phyloP scores from a whole-genome alignment of 2,888 invertebrate species.

The Danaus chrysippus region DNA sequence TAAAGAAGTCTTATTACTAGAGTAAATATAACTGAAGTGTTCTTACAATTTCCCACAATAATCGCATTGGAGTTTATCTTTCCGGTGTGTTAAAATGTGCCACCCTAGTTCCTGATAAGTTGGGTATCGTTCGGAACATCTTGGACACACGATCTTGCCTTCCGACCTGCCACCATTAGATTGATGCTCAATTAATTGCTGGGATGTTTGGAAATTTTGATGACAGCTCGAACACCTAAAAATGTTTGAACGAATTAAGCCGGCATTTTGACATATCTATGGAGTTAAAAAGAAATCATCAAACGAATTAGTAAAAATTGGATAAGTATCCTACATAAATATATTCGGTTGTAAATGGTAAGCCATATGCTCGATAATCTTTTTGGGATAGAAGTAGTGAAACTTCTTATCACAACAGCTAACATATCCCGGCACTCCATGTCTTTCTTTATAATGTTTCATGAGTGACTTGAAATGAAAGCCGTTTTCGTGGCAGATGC shows the following conservation, averaged over 20 bases:
- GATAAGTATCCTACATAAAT: constrained; percentile 58
- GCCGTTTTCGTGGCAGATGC: constrained; percentile 67
- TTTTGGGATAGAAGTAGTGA: constrained; percentile 72
- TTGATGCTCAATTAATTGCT: constrained; percentile 64
- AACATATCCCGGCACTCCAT: constrained; percentile 72
- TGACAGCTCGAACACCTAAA: constrained; percentile 69
- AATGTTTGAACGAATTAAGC: not conserved
- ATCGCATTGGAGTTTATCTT: constrained; percentile 64
- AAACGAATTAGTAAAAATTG: too few species aligned
- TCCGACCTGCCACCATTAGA: constrained; percentile 66
- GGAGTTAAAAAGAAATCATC: too few species aligned
- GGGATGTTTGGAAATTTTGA: constrained; percentile 68
- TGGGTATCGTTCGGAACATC: constrained; percentile 64
- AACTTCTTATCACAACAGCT: constrained; percentile 72
- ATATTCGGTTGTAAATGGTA: constrained; percentile 69
- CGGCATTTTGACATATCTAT: too few species aligned
- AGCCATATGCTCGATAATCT: constrained; percentile 74
- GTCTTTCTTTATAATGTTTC: constrained; percentile 72
- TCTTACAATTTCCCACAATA: constrained; percentile 70
- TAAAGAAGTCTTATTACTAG: too few species aligned
- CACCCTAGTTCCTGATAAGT: constrained; percentile 68
- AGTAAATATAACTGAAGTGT: not conserved
- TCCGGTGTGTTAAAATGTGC: constrained; percentile 60
- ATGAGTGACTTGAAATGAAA: constrained; percentile 69
- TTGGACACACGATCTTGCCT: constrained; percentile 65